Evolutionary conservation across 1,140 invertebrate genomes (phyloP).

Genomic region (Cydia strobilella): DNA sequence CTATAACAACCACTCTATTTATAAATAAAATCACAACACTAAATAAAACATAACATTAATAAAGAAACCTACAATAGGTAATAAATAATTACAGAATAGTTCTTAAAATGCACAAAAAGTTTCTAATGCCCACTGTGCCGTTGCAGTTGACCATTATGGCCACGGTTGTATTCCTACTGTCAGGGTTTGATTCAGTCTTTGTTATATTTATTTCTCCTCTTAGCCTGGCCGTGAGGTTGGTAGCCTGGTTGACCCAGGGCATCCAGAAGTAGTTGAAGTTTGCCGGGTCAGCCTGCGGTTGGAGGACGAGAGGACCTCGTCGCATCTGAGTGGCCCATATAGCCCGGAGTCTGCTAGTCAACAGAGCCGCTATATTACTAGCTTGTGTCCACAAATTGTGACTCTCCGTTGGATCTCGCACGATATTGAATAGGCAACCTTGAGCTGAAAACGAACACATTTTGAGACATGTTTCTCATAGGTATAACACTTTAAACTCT

Average conservation of each 20-base stretch:
- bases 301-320: slow-evolving; percentile 46
- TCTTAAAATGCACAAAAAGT: slow-evolving; percentile 62
- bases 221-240: slow-evolving; percentile 38
- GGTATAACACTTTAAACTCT: no score
- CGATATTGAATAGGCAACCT: slow-evolving; percentile 65
- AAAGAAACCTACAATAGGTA: not conserved
- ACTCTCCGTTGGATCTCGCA: slow-evolving; percentile 61
- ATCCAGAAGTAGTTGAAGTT: slow-evolving; percentile 63
- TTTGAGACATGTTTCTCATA: no score
- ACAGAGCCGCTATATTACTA: slow-evolving; percentile 52
- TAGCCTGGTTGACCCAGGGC: slow-evolving; percentile 51
- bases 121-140: slow-evolving; percentile 49
- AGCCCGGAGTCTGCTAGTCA: slow-evolving; percentile 55
- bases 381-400: slow-evolving; percentile 63
- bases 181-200: slow-evolving; percentile 29
- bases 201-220: not conserved
- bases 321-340: slow-evolving; percentile 55
- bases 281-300: slow-evolving; percentile 54
- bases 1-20: not conserved
- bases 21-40: slow-evolving; percentile 5
- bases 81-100: slow-evolving; percentile 50
- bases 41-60: slow-evolving; percentile 33
- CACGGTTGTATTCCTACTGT: slow-evolving; percentile 38
- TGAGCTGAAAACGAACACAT: slow-evolving; percentile 50
- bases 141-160: slow-evolving; percentile 50